Percentiles rank a stretch among this genome's conserved stretches.
Evolutionary conservation across 2,888 invertebrate genomes (phyloP).

Genomic region (Epistrophella euchroma): DNA sequence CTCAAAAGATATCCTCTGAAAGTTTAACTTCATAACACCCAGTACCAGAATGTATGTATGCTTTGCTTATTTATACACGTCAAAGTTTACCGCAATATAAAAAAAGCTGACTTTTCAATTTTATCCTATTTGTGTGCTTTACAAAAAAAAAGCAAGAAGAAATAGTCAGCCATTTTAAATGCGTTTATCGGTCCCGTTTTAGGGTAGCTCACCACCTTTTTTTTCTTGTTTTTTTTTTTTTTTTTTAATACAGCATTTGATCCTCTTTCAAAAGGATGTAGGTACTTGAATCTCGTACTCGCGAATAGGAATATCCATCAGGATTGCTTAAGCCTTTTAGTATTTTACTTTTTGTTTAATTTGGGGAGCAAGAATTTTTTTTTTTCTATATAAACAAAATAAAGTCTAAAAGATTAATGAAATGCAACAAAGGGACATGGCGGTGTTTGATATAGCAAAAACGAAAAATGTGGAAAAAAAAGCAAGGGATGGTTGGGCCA

Average conservation of each 20-base stretch:
- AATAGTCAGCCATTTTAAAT: constrained; percentile 67
- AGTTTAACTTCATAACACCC: constrained; percentile 5
- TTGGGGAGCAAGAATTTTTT: constrained; percentile 32
- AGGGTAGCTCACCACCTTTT: constrained; percentile 5
- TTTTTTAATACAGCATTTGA: constrained; percentile 60
- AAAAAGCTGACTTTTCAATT: constrained; percentile 54
- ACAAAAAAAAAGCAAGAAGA: neutral
- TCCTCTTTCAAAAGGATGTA: constrained; percentile 42
- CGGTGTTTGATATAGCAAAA: constrained; percentile 1
- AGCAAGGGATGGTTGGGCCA: constrained; percentile 23
- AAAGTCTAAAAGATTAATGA: constrained; percentile 67
- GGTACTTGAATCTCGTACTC: constrained; percentile 26
- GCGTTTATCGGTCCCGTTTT: constrained; percentile 21
- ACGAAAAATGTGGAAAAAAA: neutral
- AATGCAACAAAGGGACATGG: constrained; percentile 44
- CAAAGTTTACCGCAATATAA: constrained; percentile 56
- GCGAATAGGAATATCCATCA: constrained; percentile 2
- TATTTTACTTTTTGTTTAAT: constrained; percentile 32
- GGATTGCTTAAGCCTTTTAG: constrained; percentile 21
- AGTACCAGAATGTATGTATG: neutral
- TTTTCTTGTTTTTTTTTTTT: neutral
- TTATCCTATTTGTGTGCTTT: constrained; percentile 46
- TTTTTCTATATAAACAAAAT: constrained; percentile 2
- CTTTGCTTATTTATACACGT: neutral
- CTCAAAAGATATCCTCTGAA: neutral